Evolutionary conservation across 2,113 vertebrate genomes (phyloP).

Genomic region (Cathartes aura): DNA sequence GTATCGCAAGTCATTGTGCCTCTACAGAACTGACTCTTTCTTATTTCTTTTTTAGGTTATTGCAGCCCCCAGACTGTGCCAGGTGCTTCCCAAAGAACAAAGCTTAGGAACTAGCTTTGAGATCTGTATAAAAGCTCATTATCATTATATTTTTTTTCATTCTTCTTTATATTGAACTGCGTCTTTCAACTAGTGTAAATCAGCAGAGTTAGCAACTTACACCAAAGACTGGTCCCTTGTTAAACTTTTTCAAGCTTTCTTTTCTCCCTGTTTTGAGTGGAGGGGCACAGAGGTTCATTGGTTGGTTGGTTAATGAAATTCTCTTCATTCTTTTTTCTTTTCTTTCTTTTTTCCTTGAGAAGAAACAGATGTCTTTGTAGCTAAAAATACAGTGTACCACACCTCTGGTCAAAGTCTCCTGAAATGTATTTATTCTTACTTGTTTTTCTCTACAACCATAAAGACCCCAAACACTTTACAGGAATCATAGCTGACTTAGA

Average conservation of each 20-base stretch:
- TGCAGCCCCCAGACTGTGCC: background rate
- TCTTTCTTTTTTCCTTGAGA: background rate
- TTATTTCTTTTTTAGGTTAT: background rate
- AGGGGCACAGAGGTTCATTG: background rate
- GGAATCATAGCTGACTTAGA: background rate
- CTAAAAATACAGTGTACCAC: background rate
- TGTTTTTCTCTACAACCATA: background rate
- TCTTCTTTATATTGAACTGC: background rate
- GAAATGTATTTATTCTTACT: background rate
- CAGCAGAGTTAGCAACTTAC: background rate
- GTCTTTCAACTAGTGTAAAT: background rate
- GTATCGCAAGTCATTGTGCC: background rate
- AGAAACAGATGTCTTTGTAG: background rate
- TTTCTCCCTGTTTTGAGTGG: background rate
- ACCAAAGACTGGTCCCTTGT: background rate
- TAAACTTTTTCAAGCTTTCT: background rate
- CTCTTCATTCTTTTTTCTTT: background rate
- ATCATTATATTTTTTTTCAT: background rate
- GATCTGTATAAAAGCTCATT: background rate
- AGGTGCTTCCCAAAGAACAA: background rate
- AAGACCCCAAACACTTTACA: background rate
- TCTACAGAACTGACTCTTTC: background rate
- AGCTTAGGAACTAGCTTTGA: conserved; percentile 3
- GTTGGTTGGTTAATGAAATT: background rate
- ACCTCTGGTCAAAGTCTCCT: background rate